These are phyloP conservation scores for Pseudorasbora parva DNA, from an alignment of 2,113 vertebrate species.

Conservation along the genomic window DNA sequence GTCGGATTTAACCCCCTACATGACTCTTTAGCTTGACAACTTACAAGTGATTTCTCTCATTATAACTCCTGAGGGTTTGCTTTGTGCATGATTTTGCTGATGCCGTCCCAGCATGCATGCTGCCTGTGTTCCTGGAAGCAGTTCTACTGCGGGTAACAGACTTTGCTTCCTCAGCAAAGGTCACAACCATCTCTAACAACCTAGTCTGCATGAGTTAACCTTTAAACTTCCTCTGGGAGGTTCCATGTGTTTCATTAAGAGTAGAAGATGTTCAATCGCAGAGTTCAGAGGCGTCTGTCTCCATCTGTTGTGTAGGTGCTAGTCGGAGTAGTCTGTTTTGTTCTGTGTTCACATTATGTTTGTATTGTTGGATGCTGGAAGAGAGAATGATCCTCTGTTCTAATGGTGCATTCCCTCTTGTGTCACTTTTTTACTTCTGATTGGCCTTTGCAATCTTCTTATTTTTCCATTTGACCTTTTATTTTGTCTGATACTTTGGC, in stretches of 20 bases:
- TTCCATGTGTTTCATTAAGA: slow-evolving; percentile 23
- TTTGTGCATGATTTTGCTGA: slow-evolving; percentile 44
- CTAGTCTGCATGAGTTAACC: slow-evolving; percentile 53
- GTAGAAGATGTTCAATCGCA: slow-evolving; percentile 14
- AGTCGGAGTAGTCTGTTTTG: slow-evolving; percentile 10
- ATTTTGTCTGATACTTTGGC: background rate
- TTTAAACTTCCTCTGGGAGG: slow-evolving; percentile 15
- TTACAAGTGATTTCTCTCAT: slow-evolving; percentile 23
- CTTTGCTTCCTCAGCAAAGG: slow-evolving; percentile 1
- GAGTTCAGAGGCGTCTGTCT: slow-evolving; percentile 29
- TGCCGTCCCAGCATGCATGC: slow-evolving; percentile 38
- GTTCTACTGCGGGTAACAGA: slow-evolving; percentile 7
- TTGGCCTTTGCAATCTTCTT: background rate
- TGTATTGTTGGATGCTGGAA: background rate
- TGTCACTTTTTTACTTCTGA: slow-evolving; percentile 14
- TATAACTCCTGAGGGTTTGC: slow-evolving; percentile 9
- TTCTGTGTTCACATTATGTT: slow-evolving; percentile 28
- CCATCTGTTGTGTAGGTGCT: slow-evolving; percentile 46
- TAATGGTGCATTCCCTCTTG: slow-evolving; percentile 46
- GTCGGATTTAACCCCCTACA: background rate
- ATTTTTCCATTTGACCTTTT: background rate
- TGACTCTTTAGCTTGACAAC: background rate
- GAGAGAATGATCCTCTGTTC: slow-evolving; percentile 45
- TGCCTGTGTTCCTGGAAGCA: slow-evolving; percentile 32
- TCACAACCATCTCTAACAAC: slow-evolving; percentile 22